Base-by-base conservation (phyloP, 2,888 invertebrate genomes). In the Sussaba pulchella region DNA sequence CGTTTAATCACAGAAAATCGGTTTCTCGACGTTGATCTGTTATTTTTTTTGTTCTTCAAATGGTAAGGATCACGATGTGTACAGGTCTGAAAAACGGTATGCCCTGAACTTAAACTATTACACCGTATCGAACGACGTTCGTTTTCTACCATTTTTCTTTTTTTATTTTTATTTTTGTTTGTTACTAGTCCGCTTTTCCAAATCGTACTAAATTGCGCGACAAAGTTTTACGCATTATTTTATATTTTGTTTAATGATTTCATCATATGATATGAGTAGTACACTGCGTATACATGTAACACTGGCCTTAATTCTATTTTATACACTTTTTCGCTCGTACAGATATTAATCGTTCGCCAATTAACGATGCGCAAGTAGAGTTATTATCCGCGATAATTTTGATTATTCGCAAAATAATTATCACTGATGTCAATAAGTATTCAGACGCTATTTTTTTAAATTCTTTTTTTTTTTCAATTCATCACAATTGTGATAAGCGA, bases 261-360 rank as follows among this genome's bases (percentile, higher is more conserved):
- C 86, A 86, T 88, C 87, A 85, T 90, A 90, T 90, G 91, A 92
- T 92, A 92, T 92, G 92, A 89, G 90, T 90, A 90, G 88, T 91
- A 92, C 89, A 89, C 88, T 91, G 91, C 92, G 91, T 91, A 92
- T 92, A 92, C 91, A 91, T 89, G 89, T 91, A 92, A 92, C 91
- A 92, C 91, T 92, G 91, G 91, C 91, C 92, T 92, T 92, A 92
- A 91, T 88, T 87, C 91, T 91, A 92, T 90, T 91, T 91, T 92
- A 89, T 92, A 91, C 91, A 83, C 77, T 78, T 82, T 57, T 64
- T 82, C 78, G 77, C 78, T 81, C 78, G 70, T 67, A 63, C 67
- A 47, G 70, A 77, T 73, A 77, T 31, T 31, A 70, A 67, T 69
- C 75, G 69, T 74, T 52, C 64, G 78, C 78, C 72, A 57, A 24